Evolutionary conservation across 1,140 invertebrate species (phyloP).

Genomic region (Bathynomus jamesi): DNA sequence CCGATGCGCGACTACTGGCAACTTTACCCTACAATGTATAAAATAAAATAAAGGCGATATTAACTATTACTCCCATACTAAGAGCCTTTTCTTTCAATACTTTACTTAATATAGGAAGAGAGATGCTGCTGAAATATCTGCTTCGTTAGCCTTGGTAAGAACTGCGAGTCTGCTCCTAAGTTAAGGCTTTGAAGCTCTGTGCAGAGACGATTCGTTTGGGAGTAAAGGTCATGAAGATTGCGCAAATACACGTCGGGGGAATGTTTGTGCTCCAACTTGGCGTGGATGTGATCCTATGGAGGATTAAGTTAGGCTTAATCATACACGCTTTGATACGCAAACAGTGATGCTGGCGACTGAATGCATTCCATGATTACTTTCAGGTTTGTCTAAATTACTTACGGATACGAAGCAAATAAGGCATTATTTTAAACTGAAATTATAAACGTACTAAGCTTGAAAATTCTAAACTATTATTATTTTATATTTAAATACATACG

Average conservation of each 20-base stretch:
- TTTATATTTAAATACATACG: no score
- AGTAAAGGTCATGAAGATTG: conserved; percentile 81
- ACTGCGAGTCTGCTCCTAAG: conserved; percentile 69
- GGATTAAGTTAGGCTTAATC: not conserved
- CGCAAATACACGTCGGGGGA: conserved; percentile 57
- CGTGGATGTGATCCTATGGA: conserved; percentile 35
- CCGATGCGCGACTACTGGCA: no score
- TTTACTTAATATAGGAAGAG: conserved; percentile 62
- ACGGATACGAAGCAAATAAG: no score
- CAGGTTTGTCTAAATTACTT: no score
- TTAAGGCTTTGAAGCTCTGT: conserved; percentile 63
- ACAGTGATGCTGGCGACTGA: no score
- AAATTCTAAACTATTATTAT: no score
- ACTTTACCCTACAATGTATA: no score
- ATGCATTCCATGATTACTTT: no score
- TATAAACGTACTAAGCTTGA: no score
- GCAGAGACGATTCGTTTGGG: conserved; percentile 63
- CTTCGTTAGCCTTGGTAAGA: conserved; percentile 68
- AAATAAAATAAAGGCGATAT: no score
- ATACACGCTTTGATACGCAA: not conserved
- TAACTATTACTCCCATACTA: no score
- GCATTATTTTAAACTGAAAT: no score
- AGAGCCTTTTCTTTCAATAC: not conserved
- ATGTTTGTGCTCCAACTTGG: conserved; percentile 36
- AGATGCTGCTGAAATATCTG: conserved; percentile 76